Conservation (phyloP, 1,140 invertebrate species). For the Cataglyphis hispanica region DNA sequence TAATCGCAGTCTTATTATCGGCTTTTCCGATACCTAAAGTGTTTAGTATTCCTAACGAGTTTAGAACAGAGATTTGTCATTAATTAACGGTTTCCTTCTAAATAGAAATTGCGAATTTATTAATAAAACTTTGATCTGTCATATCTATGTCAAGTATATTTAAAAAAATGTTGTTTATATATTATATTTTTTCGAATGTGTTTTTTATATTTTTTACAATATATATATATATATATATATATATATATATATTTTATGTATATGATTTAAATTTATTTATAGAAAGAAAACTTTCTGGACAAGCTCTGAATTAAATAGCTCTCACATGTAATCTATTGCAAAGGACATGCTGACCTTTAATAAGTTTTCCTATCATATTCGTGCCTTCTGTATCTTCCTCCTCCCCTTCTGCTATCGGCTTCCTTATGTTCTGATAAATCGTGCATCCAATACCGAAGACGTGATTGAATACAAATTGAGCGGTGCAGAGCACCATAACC, state of each 20-base stretch:
- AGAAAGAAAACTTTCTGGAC: neutral
- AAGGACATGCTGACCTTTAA: slow-evolving; percentile 54
- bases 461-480: slow-evolving; percentile 76
- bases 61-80: slow-evolving; percentile 20
- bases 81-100: slow-evolving; percentile 2
- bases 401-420: neutral
- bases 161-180: neutral
- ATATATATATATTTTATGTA: too few species aligned
- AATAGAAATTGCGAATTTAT: slow-evolving; percentile 11
- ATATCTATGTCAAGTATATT: neutral
- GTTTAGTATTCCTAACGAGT: slow-evolving; percentile 19
- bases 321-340: slow-evolving; percentile 6
- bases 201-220: neutral
- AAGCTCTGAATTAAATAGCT: neutral
- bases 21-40: slow-evolving; percentile 2
- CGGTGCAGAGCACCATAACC: slow-evolving; percentile 75
- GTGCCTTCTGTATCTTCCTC: neutral
- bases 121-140: neutral
- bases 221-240: too few species aligned
- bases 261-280: neutral
- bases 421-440: slow-evolving; percentile 65
- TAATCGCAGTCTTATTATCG: neutral
- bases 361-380: slow-evolving; percentile 51
- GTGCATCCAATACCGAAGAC: slow-evolving; percentile 67
- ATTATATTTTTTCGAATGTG: neutral